Conservation (phyloP, 2,113 vertebrate species). For the Scartelaos histophorus region DNA sequence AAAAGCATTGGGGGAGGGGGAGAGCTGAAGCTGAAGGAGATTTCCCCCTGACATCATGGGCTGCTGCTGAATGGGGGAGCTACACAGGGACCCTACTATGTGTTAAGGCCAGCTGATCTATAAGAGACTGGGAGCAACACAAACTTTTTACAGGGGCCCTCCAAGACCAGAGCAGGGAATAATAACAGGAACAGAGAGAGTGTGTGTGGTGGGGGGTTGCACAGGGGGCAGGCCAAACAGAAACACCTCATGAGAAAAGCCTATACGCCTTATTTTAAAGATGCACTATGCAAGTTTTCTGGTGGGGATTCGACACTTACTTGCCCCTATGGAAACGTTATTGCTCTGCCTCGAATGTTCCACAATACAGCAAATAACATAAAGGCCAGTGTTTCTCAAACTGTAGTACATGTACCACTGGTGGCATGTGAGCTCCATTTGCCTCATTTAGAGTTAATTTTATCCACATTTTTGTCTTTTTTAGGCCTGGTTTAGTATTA, state of each 20-base stretch:
- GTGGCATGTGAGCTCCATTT: no score
- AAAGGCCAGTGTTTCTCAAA: no score
- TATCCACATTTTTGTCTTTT: no score
- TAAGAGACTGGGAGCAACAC: conserved; percentile 29
- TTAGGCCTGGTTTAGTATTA: no score
- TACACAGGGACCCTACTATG: conserved; percentile 57
- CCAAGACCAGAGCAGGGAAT: conserved; percentile 33
- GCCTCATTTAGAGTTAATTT: no score
- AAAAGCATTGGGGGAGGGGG: conserved; percentile 54
- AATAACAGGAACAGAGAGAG: background rate
- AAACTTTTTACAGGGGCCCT: conserved; percentile 37
- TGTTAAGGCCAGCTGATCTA: conserved; percentile 47
- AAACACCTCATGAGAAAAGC: conserved; percentile 22
- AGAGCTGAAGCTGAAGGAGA: conserved; percentile 60
- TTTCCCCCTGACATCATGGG: conserved; percentile 64
- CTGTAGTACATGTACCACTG: no score
- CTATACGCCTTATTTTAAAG: background rate
- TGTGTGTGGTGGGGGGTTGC: background rate
- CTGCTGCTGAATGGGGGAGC: conserved; percentile 43
- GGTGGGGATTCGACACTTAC: no score
- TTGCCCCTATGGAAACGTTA: no score
- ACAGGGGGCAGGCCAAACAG: conserved; percentile 1
- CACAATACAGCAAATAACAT: no score
- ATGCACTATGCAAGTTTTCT: no score
- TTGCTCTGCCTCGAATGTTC: no score